These are phyloP conservation scores for Tenebrosternarchus preto DNA, from an alignment of 2,113 vertebrate genomes.

Conservation along the genomic window DNA sequence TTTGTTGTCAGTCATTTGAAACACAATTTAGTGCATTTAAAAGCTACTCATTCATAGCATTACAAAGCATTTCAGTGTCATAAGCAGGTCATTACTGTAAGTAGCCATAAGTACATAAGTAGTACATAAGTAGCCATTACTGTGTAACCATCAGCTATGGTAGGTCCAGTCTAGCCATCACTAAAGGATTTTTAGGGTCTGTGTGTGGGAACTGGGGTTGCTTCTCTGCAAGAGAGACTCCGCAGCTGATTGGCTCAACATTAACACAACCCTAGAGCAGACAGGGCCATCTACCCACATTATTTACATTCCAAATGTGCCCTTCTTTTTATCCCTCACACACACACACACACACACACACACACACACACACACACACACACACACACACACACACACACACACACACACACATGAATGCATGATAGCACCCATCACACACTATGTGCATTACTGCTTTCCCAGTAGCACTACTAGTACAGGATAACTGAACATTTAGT, in stretches of 20 bases:
- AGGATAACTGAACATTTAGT: no score
- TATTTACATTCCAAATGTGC: slow-evolving; percentile 2
- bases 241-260: slow-evolving; percentile 37
- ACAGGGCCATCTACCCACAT: slow-evolving; percentile 7
- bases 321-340: background rate
- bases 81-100: no score
- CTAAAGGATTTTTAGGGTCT: background rate
- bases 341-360: background rate
- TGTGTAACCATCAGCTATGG: no score
- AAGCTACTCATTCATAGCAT: no score
- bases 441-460: background rate
- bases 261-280: background rate
- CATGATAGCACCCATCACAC: background rate
- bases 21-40: no score
- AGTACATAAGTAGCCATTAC: no score
- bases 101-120: no score
- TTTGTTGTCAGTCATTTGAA: no score
- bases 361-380: slow-evolving; percentile 7
- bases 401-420: background rate
- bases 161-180: no score
- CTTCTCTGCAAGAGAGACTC: background rate
- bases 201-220: background rate
- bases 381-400: slow-evolving; percentile 6
- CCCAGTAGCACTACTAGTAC: no score
- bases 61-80: no score